Evolutionary conservation across 1,140 invertebrate genomes (phyloP).

Genomic region (Caenorhabditis brenneri): DNA sequence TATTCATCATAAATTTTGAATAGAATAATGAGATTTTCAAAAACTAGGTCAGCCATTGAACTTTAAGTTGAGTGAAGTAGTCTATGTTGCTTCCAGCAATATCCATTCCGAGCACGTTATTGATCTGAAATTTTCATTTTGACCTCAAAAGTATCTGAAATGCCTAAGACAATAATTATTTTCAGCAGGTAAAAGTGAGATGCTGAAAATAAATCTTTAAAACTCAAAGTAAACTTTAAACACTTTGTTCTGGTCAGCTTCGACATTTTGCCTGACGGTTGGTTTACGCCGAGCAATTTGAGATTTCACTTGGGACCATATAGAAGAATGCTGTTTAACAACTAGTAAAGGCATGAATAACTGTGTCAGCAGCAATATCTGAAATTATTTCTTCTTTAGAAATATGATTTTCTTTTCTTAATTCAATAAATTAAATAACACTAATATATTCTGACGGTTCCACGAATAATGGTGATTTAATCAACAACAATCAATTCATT

Average conservation of each 20-base stretch:
- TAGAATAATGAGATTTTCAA: background rate
- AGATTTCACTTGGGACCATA: constrained; percentile 6
- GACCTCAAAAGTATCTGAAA: background rate
- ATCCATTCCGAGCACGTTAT: constrained; percentile 46
- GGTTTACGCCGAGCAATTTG: background rate
- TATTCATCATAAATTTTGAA: background rate
- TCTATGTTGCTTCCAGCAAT: constrained; percentile 1
- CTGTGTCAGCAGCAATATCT: constrained; percentile 25
- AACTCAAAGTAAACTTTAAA: constrained; percentile 31
- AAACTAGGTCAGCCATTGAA: background rate
- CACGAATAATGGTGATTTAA: too few relatives aligned
- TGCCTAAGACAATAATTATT: too few relatives aligned
- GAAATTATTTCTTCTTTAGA: too few relatives aligned
- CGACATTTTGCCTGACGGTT: background rate
- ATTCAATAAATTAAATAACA: too few relatives aligned
- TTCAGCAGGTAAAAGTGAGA: too few relatives aligned
- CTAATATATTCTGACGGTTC: too few relatives aligned
- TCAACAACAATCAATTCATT: background rate
- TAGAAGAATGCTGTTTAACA: constrained; percentile 28
- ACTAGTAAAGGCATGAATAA: constrained; percentile 36
- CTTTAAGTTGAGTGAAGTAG: constrained; percentile 7
- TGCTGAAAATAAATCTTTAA: background rate
- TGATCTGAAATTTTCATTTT: constrained; percentile 23
- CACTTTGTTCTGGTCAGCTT: constrained; percentile 31
- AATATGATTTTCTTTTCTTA: too few relatives aligned